Base-by-base conservation (phyloP, 2,888 invertebrate genomes). In the Cantharis nigra region DNA sequence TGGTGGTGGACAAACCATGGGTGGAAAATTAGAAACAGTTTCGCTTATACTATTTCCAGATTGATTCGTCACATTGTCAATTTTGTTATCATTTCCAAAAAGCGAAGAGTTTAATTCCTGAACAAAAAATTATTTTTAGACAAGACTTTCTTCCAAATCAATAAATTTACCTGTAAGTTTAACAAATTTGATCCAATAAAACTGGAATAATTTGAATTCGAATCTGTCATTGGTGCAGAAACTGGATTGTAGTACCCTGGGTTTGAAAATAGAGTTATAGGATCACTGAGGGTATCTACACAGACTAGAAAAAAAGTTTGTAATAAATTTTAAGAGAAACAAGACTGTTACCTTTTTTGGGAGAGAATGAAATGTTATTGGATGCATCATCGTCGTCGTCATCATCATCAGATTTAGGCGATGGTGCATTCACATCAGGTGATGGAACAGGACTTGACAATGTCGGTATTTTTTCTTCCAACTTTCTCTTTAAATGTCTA, bases 331-430 rank as follows among this genome's bases (percentile, higher is more conserved):
- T 5, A 49, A 7, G 7, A n/a, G 9, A n/a, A 49, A 49, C 2
- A 49, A 49, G 4, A 33, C 4, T 14, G 18, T 62, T 71, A 75
- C 75, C 64, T 64, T 70, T 75, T 26, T 16, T 9, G 11, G 67
- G 64, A 18, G 70, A 70, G 11, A 10, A n/a, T 26, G 23, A 10
- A 23, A 63, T 20, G 30, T 67, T 67, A 67, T 67, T 67, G 23
- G 65, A 67, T 26, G 65, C 95, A 73, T 96, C 89, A 85, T 96
- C 96, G 77, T 95, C 94, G 77, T 95, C 89, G 85, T 96, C 96
- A 77, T 95, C 94, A 77, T 95, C 94, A 84, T 95, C 96, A 33
- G 96, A 96, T 84, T 93, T 94, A 9, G 96, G 96, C 1, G 95
- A 95, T 0, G 93, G 93, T 76, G 93, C 92, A 79, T 90, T 89